A percentile compares a stretch with the other conserved stretches of the same genome.
Conservation (phyloP, 2,113 vertebrate species). For the Pseudois nayaur region DNA sequence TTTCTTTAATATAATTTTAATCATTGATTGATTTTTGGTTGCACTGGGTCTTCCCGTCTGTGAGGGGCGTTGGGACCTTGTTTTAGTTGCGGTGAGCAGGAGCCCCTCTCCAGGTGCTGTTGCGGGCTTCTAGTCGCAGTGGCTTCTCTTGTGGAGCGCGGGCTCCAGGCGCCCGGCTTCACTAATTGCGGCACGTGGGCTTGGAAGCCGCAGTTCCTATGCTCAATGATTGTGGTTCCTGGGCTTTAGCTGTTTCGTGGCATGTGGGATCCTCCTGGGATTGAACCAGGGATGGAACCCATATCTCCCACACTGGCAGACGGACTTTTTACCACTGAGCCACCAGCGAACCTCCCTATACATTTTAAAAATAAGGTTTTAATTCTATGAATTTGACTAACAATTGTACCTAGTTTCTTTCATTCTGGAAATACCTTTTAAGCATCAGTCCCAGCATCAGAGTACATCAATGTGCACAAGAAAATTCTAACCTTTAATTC, state of each 20-base stretch:
- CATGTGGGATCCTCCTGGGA: not conserved
- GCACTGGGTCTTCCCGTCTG: not conserved
- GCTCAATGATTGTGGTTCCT: not conserved
- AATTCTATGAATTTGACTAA: not conserved
- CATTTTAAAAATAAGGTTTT: not conserved
- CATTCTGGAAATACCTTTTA: not conserved
- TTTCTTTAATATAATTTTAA: not conserved
- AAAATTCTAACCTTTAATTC: not conserved
- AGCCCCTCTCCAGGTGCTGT: accelerated
- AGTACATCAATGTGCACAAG: not conserved
- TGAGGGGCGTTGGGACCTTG: not conserved
- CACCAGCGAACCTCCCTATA: not conserved
- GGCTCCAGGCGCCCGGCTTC: accelerated
- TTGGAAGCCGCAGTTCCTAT: not conserved
- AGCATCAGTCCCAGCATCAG: not conserved
- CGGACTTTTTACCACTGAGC: not conserved
- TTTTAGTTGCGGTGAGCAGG: accelerated
- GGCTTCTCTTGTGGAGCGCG: accelerated
- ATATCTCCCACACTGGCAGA: not conserved
- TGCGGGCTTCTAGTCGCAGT: accelerated
- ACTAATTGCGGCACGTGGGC: accelerated
- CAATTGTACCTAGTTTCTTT: not conserved
- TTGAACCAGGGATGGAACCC: not conserved
- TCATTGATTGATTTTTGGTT: not conserved
- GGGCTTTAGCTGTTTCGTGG: not conserved